phyloP scores from a whole-genome alignment of 2,888 invertebrate genomes.

The Sisyra nigra region DNA sequence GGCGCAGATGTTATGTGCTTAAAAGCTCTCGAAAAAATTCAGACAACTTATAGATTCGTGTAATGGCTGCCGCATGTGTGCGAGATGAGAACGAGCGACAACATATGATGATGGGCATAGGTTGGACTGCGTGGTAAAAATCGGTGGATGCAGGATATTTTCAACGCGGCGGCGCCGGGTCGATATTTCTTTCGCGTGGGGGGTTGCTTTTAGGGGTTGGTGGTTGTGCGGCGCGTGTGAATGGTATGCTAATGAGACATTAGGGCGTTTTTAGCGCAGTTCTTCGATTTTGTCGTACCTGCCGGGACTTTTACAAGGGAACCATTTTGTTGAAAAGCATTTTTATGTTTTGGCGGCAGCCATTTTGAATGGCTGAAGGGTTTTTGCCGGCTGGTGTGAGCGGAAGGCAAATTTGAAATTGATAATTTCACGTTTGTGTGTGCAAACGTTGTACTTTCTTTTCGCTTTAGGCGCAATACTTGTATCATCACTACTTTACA shows the following conservation, averaged over 20 bases:
- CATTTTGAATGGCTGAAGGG: slow-evolving; percentile 8
- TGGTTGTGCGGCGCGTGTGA: too few species aligned
- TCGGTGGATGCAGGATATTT: not conserved
- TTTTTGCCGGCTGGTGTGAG: slow-evolving; percentile 1
- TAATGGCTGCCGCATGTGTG: too few species aligned
- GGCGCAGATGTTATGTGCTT: too few species aligned
- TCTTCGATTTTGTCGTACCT: not conserved
- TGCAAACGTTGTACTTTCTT: not conserved
- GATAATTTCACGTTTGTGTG: slow-evolving; percentile 5
- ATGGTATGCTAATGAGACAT: not conserved
- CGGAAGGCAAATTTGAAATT: slow-evolving; percentile 2
- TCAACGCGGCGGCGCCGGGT: not conserved
- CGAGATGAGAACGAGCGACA: not conserved
- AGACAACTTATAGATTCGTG: too few species aligned
- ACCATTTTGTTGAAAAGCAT: slow-evolving; percentile 8
- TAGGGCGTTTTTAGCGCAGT: not conserved
- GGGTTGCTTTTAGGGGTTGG: not conserved
- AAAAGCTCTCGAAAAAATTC: too few species aligned
- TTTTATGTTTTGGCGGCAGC: slow-evolving; percentile 7
- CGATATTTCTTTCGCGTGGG: not conserved
- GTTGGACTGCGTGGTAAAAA: not conserved
- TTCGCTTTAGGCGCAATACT: not conserved
- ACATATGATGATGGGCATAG: not conserved
- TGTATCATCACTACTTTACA: too few species aligned
- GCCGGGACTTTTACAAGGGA: slow-evolving; percentile 4